These are phyloP conservation scores for Athrips mouffetella DNA, from an alignment of 2,888 invertebrate genomes.

Conservation along the genomic window DNA sequence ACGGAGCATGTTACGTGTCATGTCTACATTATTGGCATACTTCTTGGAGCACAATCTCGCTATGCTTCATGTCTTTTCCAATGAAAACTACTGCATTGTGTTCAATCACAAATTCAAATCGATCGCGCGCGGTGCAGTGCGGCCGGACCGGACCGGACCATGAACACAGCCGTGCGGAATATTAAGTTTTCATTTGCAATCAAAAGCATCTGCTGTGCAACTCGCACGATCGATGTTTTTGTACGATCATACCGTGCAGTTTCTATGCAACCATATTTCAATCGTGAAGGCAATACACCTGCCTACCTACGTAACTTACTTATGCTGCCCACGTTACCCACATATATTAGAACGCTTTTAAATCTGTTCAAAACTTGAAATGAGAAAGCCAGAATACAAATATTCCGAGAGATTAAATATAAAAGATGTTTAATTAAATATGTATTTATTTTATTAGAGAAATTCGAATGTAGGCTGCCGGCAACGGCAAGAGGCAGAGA, in stretches of 20 bases:
- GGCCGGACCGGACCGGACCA: too few species aligned
- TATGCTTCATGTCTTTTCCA: background rate
- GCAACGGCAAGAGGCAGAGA: background rate
- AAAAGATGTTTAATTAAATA: background rate
- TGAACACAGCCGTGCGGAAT: background rate
- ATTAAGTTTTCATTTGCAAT: background rate
- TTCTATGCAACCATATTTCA: too few species aligned
- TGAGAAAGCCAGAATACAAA: too few species aligned
- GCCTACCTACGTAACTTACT: too few species aligned
- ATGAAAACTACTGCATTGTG: conserved; percentile 6
- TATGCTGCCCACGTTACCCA: too few species aligned
- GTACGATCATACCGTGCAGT: background rate
- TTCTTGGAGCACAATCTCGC: conserved; percentile 1
- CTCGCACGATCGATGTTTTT: background rate
- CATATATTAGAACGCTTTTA: too few species aligned
- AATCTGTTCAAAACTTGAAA: too few species aligned
- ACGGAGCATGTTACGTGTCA: background rate
- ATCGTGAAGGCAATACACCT: too few species aligned
- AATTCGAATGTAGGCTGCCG: background rate
- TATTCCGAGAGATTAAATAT: too few species aligned
- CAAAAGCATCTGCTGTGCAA: background rate
- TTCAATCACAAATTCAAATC: background rate
- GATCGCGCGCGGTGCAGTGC: too few species aligned
- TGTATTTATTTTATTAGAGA: background rate
- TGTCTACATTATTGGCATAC: background rate